Conservation (phyloP, 2,888 invertebrate genomes). For the Idaea aversata region DNA sequence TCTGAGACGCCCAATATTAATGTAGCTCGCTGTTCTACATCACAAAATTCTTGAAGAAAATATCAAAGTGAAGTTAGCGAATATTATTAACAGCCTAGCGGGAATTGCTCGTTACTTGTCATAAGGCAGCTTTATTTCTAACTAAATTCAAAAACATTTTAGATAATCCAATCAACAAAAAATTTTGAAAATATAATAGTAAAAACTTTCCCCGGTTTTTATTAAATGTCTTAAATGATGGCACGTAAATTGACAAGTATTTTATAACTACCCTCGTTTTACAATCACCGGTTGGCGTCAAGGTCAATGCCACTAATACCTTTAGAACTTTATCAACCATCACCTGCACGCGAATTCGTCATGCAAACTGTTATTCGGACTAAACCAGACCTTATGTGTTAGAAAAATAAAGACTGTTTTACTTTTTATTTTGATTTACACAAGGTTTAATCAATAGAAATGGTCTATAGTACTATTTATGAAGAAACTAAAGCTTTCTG, state of each 20-base stretch:
- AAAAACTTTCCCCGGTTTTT: neutral
- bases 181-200: neutral
- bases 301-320: neutral
- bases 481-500: neutral
- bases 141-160: neutral
- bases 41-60: too few species aligned
- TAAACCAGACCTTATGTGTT: neutral
- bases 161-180: neutral
- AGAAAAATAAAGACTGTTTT: neutral
- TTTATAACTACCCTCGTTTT: neutral
- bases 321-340: neutral
- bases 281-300: neutral
- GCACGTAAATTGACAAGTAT: neutral
- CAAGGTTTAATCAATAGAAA: neutral
- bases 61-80: neutral
- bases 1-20: too few species aligned
- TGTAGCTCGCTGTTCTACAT: too few species aligned
- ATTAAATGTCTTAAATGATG: neutral
- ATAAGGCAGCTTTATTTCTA: neutral
- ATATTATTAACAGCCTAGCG: neutral
- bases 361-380: neutral
- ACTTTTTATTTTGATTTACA: neutral
- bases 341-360: neutral
- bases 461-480: neutral
- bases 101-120: neutral